Evolutionary conservation across 2,113 vertebrate species (phyloP), one percentile per base, ranked within the genome.

Genomic region (Bos indicus): DNA sequence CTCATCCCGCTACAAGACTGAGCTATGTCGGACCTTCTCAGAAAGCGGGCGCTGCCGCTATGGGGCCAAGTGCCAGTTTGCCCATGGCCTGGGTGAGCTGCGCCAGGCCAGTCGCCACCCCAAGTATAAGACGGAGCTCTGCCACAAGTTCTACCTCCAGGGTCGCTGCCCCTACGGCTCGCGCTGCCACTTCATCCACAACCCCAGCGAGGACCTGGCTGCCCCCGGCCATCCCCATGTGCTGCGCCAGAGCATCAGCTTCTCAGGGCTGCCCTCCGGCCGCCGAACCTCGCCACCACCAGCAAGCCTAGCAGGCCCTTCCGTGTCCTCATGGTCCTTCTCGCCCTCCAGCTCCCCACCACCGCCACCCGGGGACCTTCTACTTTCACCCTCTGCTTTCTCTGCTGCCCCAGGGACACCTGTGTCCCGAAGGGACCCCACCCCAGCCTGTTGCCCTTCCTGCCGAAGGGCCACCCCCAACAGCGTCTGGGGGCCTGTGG

Each of bases 51-150:
- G 98, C 57, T 99, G 99, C 98, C 99, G 99, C 97, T 99, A 99
- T 4, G 99, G 99, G 0, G 97, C 99, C 67, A 99, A 99, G 97
- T 99, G 99, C 93, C 99, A 99, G 98, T 99, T 99, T 15, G 99
- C 99, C 78, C 99, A 99, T 12, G 99, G 99, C 0, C 98, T 99
- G 54, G 96, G 95, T 0, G 99, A 99, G 98, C 98, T 99, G 95
- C 99, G 99, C 48, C 99, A 99, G 74, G 98, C 99, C 54, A 99
- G 98, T 98, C 99, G 99, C 64, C 99, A 99, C 97, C 99, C 99
- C 60, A 99, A 99, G 92, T 99, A 99, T 98, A 99, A 99, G 98
- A 99, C 99, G 0, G 99, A 99, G 98, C 98, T 99, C 74, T 99
- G 99, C 98, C 99, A 99, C 99, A 99, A 99, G 97, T 99, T 99